Evolutionary conservation across 2,113 vertebrate genomes (phyloP).

Genomic region (Chauna torquata): DNA sequence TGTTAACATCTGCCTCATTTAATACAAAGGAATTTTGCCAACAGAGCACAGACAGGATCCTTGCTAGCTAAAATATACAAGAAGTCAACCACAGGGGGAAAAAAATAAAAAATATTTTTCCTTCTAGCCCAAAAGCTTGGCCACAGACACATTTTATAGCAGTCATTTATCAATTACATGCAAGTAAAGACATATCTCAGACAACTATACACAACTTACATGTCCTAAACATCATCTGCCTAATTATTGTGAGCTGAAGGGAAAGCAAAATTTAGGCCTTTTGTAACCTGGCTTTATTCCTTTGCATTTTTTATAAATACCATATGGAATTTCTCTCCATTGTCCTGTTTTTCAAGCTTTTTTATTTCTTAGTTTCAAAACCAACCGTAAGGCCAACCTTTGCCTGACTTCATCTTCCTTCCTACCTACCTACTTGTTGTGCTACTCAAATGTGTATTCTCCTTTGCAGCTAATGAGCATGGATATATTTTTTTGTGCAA

Average conservation of each 20-base stretch:
- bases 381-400: slow-evolving; percentile 9
- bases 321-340: not conserved
- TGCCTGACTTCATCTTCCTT: not conserved
- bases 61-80: not conserved
- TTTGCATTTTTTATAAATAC: not conserved
- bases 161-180: not conserved
- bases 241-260: not conserved
- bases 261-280: not conserved
- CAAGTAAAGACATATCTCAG: not conserved
- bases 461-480: not conserved
- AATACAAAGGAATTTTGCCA: not conserved
- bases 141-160: not conserved
- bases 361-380: slow-evolving; percentile 29
- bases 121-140: not conserved
- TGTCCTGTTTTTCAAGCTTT: not conserved
- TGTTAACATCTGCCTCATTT: not conserved
- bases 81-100: not conserved
- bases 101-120: not conserved
- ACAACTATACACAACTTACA: not conserved
- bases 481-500: not conserved
- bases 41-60: not conserved
- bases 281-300: not conserved
- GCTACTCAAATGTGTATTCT: not conserved
- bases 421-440: not conserved
- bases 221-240: not conserved